These are phyloP conservation scores for Drosophila santomea DNA, from an alignment of 1,140 invertebrate genomes.

Conservation along the genomic window DNA sequence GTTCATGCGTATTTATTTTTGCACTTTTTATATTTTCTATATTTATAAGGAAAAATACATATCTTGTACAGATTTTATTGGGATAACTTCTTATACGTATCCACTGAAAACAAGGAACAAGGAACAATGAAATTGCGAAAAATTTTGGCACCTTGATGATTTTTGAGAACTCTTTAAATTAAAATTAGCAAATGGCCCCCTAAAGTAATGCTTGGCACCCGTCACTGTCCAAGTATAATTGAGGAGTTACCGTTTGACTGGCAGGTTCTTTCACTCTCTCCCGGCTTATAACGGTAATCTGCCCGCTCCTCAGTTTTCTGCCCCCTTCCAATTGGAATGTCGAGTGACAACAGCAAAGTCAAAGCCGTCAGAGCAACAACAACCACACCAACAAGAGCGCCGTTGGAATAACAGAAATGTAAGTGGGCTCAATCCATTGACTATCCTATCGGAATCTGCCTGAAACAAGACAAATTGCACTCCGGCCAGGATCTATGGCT, in stretches of 20 bases:
- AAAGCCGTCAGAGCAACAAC: conserved; percentile 45
- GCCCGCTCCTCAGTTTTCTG: neutral
- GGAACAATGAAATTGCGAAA: no score
- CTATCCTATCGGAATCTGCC: conserved; percentile 60
- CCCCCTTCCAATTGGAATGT: conserved; percentile 19
- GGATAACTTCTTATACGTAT: no score
- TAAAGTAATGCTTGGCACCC: neutral
- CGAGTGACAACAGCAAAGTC: conserved; percentile 74
- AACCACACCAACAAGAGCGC: conserved; percentile 36
- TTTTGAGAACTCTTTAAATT: neutral
- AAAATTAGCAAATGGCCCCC: neutral
- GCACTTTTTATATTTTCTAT: no score
- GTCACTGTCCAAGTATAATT: conserved; percentile 64
- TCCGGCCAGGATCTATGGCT: conserved; percentile 72
- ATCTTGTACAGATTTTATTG: no score
- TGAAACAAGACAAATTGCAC: conserved; percentile 83
- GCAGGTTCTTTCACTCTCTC: conserved; percentile 30
- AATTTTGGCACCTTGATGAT: no score
- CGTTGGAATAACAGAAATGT: conserved; percentile 64
- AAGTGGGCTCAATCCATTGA: conserved; percentile 74
- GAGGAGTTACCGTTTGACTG: conserved; percentile 82
- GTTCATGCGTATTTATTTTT: no score
- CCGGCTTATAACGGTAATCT: conserved; percentile 23
- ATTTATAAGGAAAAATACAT: no score
- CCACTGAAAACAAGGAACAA: no score